Conservation (phyloP, 2,113 vertebrate species). For the Cynopterus brachyotis region DNA sequence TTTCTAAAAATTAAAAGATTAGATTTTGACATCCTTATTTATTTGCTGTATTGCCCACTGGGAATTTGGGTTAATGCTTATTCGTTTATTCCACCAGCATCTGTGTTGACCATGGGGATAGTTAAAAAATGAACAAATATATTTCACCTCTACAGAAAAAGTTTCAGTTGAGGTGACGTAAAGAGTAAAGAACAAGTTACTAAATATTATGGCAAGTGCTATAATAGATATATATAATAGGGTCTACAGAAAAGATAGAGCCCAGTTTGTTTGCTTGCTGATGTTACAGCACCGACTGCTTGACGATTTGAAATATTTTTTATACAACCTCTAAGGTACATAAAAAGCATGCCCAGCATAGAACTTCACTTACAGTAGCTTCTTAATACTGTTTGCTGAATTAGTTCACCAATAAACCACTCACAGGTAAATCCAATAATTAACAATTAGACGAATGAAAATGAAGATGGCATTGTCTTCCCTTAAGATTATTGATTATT, state of each 20-base stretch:
- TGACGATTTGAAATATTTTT: neutral
- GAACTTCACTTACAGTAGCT: neutral
- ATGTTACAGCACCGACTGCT: neutral
- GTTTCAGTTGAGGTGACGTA: neutral
- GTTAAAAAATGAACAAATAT: neutral
- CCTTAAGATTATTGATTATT: neutral
- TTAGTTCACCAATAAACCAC: neutral
- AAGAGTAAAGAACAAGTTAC: neutral
- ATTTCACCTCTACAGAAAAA: neutral
- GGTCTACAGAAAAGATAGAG: neutral
- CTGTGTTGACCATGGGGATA: neutral
- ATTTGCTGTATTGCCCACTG: neutral
- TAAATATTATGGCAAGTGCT: neutral
- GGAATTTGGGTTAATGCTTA: neutral
- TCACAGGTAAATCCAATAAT: neutral
- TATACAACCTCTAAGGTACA: neutral
- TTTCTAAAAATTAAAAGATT: neutral
- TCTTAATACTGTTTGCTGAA: neutral
- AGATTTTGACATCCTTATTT: neutral
- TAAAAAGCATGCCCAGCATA: neutral
- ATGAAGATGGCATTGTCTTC: neutral
- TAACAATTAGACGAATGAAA: neutral
- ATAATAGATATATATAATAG: neutral
- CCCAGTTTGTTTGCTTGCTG: neutral
- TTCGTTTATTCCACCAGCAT: neutral